Percentiles rank a stretch among this genome's conserved stretches.
Evolutionary conservation across 2,797 vertebrate species (phyloP).

Genomic region (Carcharodon carcharias): DNA sequence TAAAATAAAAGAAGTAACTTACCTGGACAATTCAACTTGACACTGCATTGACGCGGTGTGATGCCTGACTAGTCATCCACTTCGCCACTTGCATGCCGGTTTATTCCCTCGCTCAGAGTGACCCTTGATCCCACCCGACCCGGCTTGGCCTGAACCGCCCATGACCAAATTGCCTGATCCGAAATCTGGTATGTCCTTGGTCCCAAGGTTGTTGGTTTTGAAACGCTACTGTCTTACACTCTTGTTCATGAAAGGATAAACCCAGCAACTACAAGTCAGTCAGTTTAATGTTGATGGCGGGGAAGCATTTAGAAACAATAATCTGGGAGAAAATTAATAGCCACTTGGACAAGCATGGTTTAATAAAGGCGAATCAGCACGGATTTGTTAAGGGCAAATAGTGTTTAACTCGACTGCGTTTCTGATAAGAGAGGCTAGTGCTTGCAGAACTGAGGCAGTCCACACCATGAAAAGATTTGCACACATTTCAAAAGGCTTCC

Average conservation of each 20-base stretch:
- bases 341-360: neutral
- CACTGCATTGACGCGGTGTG: too few relatives aligned
- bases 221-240: neutral
- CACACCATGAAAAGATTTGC: neutral
- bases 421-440: neutral
- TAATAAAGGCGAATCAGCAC: neutral
- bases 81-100: too few relatives aligned
- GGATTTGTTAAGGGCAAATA: neutral
- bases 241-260: neutral
- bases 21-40: too few relatives aligned
- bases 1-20: too few relatives aligned
- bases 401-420: neutral
- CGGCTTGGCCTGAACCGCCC: too few relatives aligned
- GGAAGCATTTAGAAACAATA: neutral
- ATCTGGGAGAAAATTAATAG: neutral
- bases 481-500: neutral
- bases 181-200: too few relatives aligned
- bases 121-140: too few relatives aligned
- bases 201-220: too few relatives aligned
- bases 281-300: neutral
- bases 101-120: too few relatives aligned
- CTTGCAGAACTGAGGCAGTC: neutral
- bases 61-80: too few relatives aligned
- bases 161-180: too few relatives aligned
- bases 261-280: neutral